A percentile compares a stretch with the other conserved stretches of the same genome.
Evolutionary conservation across 2,797 vertebrate species (phyloP).

Genomic region (Chelon labrosus): DNA sequence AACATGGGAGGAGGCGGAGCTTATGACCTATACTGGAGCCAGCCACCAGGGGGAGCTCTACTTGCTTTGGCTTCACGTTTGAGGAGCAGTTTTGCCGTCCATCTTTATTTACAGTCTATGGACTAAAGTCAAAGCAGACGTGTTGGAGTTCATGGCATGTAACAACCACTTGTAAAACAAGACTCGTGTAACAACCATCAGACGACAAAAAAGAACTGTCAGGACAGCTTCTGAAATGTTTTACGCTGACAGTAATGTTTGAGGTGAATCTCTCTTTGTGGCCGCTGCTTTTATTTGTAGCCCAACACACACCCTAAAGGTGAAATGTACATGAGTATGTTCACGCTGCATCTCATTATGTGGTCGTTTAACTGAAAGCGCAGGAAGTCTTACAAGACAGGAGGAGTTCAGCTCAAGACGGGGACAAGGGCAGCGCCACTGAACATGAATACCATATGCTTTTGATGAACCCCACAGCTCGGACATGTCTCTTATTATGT

Average conservation of each 20-base stretch:
- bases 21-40: too few relatives aligned
- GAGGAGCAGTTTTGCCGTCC: too few relatives aligned
- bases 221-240: not conserved
- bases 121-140: slow-evolving; percentile 1
- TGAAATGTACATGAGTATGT: too few relatives aligned
- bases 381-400: not conserved
- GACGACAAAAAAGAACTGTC: slow-evolving; percentile 9
- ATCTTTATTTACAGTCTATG: not conserved
- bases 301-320: too few relatives aligned
- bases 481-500: not conserved
- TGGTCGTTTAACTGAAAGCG: not conserved
- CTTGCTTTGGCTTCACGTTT: too few relatives aligned
- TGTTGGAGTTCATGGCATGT: not conserved
- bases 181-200: slow-evolving; percentile 19
- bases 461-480: slow-evolving; percentile 4
- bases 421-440: slow-evolving; percentile 3
- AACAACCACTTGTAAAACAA: slow-evolving; percentile 26
- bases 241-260: not conserved
- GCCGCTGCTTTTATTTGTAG: not conserved
- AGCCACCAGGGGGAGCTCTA: too few relatives aligned
- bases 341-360: slow-evolving; percentile 2
- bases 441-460: slow-evolving; percentile 17
- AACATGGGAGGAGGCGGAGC: too few relatives aligned
- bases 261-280: not conserved
- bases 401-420: not conserved